Conservation (phyloP, 2,888 invertebrate species). For the Ophonus ardosiacus region DNA sequence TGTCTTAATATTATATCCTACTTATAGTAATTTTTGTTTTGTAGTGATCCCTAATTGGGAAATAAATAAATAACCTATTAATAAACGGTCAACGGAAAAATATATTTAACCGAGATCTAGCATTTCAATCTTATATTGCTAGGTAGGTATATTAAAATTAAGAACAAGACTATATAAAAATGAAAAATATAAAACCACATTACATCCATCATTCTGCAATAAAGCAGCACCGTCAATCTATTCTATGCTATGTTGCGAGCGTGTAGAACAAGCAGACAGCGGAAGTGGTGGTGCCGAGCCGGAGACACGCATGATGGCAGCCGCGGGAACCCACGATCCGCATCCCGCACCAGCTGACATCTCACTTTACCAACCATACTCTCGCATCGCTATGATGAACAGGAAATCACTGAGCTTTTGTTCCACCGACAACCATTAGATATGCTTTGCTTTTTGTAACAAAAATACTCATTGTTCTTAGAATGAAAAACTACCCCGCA, state of each 20-base stretch:
- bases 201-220: neutral
- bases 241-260: too few species aligned
- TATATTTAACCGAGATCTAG: too few species aligned
- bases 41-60: too few species aligned
- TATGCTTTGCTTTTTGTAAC: neutral
- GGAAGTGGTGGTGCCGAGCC: constrained; percentile 21
- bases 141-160: too few species aligned
- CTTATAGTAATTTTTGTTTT: too few species aligned
- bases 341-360: neutral
- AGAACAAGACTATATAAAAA: too few species aligned
- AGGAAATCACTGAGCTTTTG: constrained; percentile 27
- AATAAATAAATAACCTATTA: too few species aligned
- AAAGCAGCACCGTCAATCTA: neutral
- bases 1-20: too few species aligned
- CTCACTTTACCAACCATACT: neutral
- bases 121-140: too few species aligned
- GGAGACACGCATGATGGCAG: constrained; percentile 42
- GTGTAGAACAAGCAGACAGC: neutral
- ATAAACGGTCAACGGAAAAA: too few species aligned
- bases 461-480: neutral
- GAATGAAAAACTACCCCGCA: neutral
- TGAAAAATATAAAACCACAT: too few species aligned
- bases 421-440: neutral
- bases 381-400: neutral
- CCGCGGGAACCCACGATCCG: neutral